Percentiles rank a stretch among this genome's conserved stretches.
Conservation (phyloP, 2,797 vertebrate genomes). For the Mallotus villosus region DNA sequence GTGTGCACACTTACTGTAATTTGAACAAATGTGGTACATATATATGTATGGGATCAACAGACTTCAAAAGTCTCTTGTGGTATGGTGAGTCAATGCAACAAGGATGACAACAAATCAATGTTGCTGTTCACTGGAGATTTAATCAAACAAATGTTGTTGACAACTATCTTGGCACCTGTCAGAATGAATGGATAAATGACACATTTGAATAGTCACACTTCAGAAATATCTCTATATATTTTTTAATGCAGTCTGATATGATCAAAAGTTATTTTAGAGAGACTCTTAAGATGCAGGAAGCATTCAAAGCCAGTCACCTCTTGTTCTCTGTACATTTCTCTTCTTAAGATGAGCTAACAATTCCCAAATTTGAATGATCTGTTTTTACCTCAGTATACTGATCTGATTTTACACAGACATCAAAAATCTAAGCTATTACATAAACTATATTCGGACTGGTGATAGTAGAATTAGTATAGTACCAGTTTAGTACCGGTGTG, state of each 20-base stretch:
- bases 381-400: too few relatives aligned
- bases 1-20: constrained; percentile 84
- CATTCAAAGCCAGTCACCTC: too few relatives aligned
- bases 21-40: constrained; percentile 85
- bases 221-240: too few relatives aligned
- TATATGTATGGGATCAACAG: constrained; percentile 76
- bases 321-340: too few relatives aligned
- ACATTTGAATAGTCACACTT: too few relatives aligned
- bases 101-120: constrained; percentile 78
- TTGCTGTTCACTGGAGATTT: constrained; percentile 71
- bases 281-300: too few relatives aligned
- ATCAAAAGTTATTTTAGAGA: too few relatives aligned
- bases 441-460: constrained; percentile 51
- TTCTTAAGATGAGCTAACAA: too few relatives aligned
- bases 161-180: constrained; percentile 22
- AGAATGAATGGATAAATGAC: constrained; percentile 53
- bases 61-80: constrained; percentile 73
- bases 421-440: constrained; percentile 36
- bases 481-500: constrained; percentile 44
- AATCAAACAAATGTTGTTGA: constrained; percentile 71
- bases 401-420: constrained; percentile 40
- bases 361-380: too few relatives aligned
- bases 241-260: too few relatives aligned
- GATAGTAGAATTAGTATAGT: constrained; percentile 54
- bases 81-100: constrained; percentile 73